Evolutionary conservation across 2,888 invertebrate species (phyloP), one percentile per base, ranked within the genome.

Genomic region (Monopis laevigella): DNA sequence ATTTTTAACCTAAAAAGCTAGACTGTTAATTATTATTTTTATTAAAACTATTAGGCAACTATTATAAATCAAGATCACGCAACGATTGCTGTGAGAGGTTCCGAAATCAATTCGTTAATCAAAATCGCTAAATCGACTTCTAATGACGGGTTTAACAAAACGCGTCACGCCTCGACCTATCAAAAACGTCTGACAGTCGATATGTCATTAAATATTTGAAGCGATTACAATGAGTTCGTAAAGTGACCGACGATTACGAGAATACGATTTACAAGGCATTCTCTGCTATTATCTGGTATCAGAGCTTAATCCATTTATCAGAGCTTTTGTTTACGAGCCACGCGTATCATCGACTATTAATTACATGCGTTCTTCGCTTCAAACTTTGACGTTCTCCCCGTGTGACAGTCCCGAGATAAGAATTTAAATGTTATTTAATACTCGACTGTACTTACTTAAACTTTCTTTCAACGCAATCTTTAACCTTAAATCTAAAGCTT

Each of bases 311-410:
- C 77, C 78, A 80, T 80, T 80, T 78, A 80, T 80, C 78, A 80
- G 68, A 54, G 71, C 74, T 74, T 78, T 80, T 80, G 80, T 78
- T 78, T 80, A 78, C 78, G 73, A 75, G 73, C 71, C 74, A 67
- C 58, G 70, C 71, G 71, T 77, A 78, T 78, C 80, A 77, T 75
- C 74, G 72, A 70, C 78, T 77, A 80, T 80, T 78, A 80, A 78
- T 80, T 80, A 78, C 70, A 69, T 74, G 65, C 74, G 71, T 73
- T 75, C 74, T 63, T 73, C 71, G 71, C 74, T 77, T 75, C 75
- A 69, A 77, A 75, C 67, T 77, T 78, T 80, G 80, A 78, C 75
- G 78, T 77, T 70, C 72, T 71, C 62, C 67, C 73, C 69, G 68
- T 77, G 77, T 78, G 80, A 78, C 80, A 78, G 77, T 72, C 62